Percentiles rank a stretch among this genome's conserved stretches.
These are phyloP conservation scores for Ctena decussata DNA, from an alignment of 2,888 invertebrate genomes.

Conservation along the genomic window DNA sequence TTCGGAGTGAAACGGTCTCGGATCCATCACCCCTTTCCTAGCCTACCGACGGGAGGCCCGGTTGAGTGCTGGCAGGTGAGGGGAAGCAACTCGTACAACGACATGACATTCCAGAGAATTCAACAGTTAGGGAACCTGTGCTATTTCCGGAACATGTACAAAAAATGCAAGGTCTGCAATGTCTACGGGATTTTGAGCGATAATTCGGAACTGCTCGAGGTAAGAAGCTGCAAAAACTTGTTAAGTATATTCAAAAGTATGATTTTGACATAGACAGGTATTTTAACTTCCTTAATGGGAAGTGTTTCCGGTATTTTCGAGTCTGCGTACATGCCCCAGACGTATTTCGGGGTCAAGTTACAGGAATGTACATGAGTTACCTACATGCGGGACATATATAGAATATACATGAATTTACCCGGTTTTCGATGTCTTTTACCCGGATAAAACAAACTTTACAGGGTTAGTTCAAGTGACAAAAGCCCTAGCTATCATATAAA, in stretches of 20 bases:
- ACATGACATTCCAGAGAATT: too few relatives aligned
- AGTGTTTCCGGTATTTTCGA: conserved; percentile 10
- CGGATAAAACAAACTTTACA: neutral
- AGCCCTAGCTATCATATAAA: neutral
- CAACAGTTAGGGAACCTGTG: neutral
- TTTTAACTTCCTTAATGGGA: neutral
- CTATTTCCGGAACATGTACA: conserved; percentile 22
- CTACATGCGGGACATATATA: conserved; percentile 69
- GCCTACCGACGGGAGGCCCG: too few relatives aligned
- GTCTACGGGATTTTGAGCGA: neutral
- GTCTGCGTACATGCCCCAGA: conserved; percentile 21
- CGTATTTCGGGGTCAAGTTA: conserved; percentile 18
- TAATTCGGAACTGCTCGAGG: neutral
- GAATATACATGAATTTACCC: conserved; percentile 67
- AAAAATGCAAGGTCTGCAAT: neutral
- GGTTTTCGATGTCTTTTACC: conserved; percentile 24
- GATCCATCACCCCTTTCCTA: too few relatives aligned
- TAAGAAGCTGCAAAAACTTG: neutral
- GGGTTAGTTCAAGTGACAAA: neutral
- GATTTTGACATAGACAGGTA: neutral
- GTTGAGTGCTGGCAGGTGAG: neutral
- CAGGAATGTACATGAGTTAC: conserved; percentile 64
- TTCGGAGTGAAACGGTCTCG: too few relatives aligned
- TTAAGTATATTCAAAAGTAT: too few relatives aligned
- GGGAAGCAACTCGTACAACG: conserved; percentile 12